Conservation (phyloP, 2,888 invertebrate genomes). For the Dryocosmus kuriphilus region DNA sequence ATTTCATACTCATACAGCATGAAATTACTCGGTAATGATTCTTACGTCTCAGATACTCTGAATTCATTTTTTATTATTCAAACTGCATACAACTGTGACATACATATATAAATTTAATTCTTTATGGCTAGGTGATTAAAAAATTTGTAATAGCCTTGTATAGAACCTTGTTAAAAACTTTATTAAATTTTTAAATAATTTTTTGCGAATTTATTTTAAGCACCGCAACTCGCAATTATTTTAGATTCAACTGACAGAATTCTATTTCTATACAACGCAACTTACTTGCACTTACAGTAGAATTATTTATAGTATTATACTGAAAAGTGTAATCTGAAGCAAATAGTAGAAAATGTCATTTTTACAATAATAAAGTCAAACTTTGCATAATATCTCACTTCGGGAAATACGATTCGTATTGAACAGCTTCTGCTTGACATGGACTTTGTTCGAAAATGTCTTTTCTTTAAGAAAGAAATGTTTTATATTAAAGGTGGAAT, state of each 20-base stretch:
- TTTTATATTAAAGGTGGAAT: neutral
- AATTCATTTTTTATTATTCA: conserved; percentile 10
- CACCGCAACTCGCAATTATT: neutral
- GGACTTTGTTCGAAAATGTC: neutral
- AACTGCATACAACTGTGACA: neutral
- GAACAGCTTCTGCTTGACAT: conserved; percentile 10
- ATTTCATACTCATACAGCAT: neutral
- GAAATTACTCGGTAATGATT: neutral
- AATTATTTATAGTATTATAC: neutral
- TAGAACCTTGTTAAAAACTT: neutral
- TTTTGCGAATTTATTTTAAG: too few species aligned
- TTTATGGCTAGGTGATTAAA: neutral
- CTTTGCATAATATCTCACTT: neutral
- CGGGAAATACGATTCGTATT: conserved; percentile 1
- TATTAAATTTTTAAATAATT: neutral
- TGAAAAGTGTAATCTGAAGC: neutral
- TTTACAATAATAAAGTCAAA: neutral
- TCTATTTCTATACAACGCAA: neutral
- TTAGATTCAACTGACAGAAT: neutral
- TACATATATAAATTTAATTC: neutral
- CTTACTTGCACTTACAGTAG: neutral
- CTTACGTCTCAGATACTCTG: neutral
- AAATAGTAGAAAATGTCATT: neutral
- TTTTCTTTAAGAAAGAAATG: neutral
- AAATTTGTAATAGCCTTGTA: neutral